A percentile compares a stretch with the other conserved stretches of the same genome.
Conservation (phyloP, 2,888 invertebrate species). For the Notodonta ziczac region DNA sequence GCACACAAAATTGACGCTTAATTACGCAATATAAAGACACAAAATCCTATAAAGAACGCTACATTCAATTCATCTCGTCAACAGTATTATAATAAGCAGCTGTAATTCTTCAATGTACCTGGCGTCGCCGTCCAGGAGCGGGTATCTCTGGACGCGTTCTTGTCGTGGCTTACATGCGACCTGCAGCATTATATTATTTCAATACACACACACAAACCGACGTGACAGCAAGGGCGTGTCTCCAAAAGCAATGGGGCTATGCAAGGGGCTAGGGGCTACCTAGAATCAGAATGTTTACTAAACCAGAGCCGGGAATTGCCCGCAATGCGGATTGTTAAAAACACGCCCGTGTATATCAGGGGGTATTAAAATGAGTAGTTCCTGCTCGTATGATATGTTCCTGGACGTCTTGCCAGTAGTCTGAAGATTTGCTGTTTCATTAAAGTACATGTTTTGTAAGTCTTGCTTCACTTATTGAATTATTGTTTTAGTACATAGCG, state of each 20-base stretch:
- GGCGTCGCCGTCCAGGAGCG: conserved; percentile 69
- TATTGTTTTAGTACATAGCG: no score
- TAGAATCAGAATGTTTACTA: no score
- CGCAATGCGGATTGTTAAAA: no score
- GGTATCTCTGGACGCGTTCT: conserved; percentile 67
- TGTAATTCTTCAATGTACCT: conserved; percentile 56
- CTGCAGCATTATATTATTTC: conserved; percentile 63
- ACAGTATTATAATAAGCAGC: conserved; percentile 32
- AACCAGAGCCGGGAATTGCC: no score
- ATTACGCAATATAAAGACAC: not conserved
- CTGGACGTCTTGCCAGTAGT: no score
- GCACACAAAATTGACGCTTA: not conserved
- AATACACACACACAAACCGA: conserved; percentile 50
- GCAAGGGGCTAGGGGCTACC: no score
- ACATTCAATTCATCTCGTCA: conserved; percentile 38
- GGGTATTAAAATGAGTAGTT: no score
- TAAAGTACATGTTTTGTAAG: not conserved
- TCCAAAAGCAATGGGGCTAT: not conserved
- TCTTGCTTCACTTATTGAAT: no score
- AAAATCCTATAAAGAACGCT: not conserved
- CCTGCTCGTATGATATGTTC: no score
- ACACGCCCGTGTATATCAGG: no score
- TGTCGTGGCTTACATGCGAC: conserved; percentile 79
- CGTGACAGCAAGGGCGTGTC: not conserved
- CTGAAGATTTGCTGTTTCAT: no score